phyloP scores from a whole-genome alignment of 2,797 vertebrate species.

The Pterois miles region DNA sequence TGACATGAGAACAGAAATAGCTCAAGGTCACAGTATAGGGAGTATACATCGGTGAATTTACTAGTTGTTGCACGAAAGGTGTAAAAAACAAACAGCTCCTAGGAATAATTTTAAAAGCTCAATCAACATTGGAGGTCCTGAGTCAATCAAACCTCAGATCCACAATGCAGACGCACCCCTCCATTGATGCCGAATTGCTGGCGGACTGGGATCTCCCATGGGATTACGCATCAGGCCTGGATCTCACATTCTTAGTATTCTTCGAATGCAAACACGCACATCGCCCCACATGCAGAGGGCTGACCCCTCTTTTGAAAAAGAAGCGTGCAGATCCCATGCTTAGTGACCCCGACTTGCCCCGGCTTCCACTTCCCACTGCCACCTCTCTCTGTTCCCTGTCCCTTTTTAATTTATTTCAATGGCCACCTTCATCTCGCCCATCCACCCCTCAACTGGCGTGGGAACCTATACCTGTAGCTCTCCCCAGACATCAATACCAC shows the following conservation, averaged over 20 bases:
- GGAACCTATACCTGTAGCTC: conserved; percentile 84
- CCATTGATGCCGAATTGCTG: conserved; percentile 57
- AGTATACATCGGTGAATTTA: not conserved
- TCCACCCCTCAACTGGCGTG: conserved; percentile 69
- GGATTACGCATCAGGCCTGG: conserved; percentile 73
- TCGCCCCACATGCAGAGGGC: conserved; percentile 65
- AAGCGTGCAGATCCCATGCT: conserved; percentile 75
- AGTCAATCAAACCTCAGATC: conserved; percentile 63
- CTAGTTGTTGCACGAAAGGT: not conserved
- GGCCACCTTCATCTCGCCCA: conserved; percentile 53
- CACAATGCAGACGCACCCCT: conserved; percentile 32
- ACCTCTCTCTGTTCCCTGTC: conserved; percentile 55
- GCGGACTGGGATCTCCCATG: conserved; percentile 62
- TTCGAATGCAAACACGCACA: conserved; percentile 72
- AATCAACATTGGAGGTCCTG: conserved; percentile 8
- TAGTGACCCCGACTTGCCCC: conserved; percentile 75
- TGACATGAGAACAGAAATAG: conserved; percentile 46
- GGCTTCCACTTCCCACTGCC: conserved; percentile 73
- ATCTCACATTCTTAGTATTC: conserved; percentile 79
- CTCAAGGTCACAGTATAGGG: conserved; percentile 23
- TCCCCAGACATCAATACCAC: conserved; percentile 54
- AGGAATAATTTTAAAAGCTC: conserved; percentile 1
- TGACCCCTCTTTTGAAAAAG: conserved; percentile 72
- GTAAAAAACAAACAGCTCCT: not conserved
- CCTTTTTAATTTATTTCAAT: conserved; percentile 56